phyloP scores from a whole-genome alignment of 2,113 vertebrate species.

The Megaceryle torquata region DNA sequence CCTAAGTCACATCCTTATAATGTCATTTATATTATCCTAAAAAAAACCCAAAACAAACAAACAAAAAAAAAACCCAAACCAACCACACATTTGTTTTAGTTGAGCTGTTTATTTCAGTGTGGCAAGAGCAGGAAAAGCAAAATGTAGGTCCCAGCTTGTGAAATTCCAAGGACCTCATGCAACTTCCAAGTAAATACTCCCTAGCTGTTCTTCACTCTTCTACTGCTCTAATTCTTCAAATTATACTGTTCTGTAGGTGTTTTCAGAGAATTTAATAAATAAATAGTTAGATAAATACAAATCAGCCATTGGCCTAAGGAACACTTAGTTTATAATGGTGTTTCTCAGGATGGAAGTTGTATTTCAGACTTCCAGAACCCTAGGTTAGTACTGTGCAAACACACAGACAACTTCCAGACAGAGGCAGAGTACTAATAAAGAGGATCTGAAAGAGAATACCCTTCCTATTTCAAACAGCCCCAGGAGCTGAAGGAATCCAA shows the following conservation, averaged over 20 bases:
- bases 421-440: neutral
- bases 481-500: neutral
- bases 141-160: neutral
- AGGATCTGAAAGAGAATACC: neutral
- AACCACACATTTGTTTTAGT: rapidly evolving
- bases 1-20: neutral
- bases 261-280: neutral
- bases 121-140: neutral
- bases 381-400: neutral
- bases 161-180: neutral
- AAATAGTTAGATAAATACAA: neutral
- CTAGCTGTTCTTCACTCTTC: neutral
- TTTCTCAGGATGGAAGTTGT: neutral
- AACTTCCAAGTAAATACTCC: neutral
- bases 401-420: neutral
- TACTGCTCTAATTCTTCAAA: neutral
- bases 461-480: neutral
- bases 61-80: too few relatives aligned
- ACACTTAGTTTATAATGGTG: neutral
- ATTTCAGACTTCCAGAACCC: neutral
- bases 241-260: neutral
- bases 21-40: neutral
- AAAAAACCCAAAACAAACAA: neutral
- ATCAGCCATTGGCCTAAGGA: neutral
- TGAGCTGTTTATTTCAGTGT: neutral